Evolutionary conservation across 2,888 invertebrate species (phyloP), one percentile per base, ranked within the genome.

Genomic region (Ramazzottius varieornatus): DNA sequence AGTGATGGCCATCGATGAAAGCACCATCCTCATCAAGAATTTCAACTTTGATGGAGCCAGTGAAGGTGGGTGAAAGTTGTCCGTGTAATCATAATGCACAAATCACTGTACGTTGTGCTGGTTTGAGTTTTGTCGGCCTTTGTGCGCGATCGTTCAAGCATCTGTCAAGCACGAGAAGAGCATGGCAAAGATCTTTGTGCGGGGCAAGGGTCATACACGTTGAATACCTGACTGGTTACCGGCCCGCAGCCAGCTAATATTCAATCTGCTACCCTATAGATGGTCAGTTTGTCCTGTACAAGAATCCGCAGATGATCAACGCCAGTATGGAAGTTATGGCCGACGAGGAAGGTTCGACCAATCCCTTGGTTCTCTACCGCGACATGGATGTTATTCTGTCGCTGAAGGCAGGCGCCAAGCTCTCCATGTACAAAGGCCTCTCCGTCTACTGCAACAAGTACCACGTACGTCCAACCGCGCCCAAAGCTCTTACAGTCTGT

Each of bases 51-150:
- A 54, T 24, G 54, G 54, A 54, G 8, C 24, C 4, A 54, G 54
- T 54, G 54, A 54, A 54, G 54, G 54, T 54, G 8, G 8, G 54
- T 54, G n/a, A n/a, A n/a, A n/a, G n/a, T n/a, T n/a, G n/a, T n/a
- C n/a, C n/a, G n/a, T n/a, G n/a, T n/a, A n/a, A n/a, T n/a, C n/a
- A n/a, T n/a, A n/a, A n/a, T n/a, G n/a, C n/a, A n/a, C n/a, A n/a
- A n/a, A n/a, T n/a, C n/a, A n/a, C n/a, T n/a, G n/a, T n/a, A n/a
- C n/a, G n/a, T n/a, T n/a, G n/a, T n/a, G n/a, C n/a, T n/a, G n/a
- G n/a, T n/a, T n/a, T n/a, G n/a, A n/a, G n/a, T n/a, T n/a, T n/a
- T n/a, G n/a, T n/a, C n/a, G n/a, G n/a, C n/a, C n/a, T n/a, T n/a
- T n/a, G n/a, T n/a, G n/a, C n/a, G n/a, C n/a, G n/a, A n/a, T n/a